These are phyloP conservation scores for Belgica antarctica DNA, from an alignment of 2,888 invertebrate genomes.

Conservation along the genomic window DNA sequence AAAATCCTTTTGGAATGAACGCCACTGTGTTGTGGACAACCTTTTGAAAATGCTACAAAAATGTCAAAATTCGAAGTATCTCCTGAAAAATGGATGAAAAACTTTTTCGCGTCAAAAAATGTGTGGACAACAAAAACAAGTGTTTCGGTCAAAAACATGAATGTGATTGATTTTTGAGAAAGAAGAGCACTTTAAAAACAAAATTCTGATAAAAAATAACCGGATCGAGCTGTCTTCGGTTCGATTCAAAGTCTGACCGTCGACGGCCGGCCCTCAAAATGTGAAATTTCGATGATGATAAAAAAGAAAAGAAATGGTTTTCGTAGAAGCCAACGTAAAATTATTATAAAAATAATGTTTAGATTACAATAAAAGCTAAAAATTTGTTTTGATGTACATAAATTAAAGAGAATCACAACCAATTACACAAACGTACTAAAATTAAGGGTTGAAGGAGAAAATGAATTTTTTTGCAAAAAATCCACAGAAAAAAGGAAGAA, in stretches of 20 bases:
- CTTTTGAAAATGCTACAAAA: constrained; percentile 40
- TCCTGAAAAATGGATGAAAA: constrained; percentile 26
- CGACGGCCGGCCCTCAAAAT: too few species aligned
- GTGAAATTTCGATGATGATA: constrained; percentile 27
- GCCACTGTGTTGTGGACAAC: not conserved
- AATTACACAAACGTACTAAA: constrained; percentile 42
- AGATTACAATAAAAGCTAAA: constrained; percentile 30
- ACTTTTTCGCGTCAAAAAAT: constrained; percentile 42
- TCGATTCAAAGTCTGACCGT: not conserved
- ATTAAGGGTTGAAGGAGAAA: constrained; percentile 42
- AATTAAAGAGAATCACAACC: constrained; percentile 25
- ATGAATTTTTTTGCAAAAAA: constrained; percentile 22
- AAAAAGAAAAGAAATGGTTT: constrained; percentile 35
- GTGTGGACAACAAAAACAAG: constrained; percentile 41
- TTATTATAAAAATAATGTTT: constrained; percentile 40
- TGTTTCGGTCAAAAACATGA: constrained; percentile 42
- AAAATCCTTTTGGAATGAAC: constrained; percentile 34
- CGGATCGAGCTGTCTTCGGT: too few species aligned
- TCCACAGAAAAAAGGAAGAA: constrained; percentile 22
- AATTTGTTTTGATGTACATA: constrained; percentile 42
- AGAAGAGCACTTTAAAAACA: constrained; percentile 43
- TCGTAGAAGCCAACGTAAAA: constrained; percentile 42
- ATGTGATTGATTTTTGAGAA: constrained; percentile 41
- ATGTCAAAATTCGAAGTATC: constrained; percentile 42
- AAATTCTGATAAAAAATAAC: constrained; percentile 2